Conservation (phyloP, 2,888 invertebrate genomes). For the Tipula vernalis region DNA sequence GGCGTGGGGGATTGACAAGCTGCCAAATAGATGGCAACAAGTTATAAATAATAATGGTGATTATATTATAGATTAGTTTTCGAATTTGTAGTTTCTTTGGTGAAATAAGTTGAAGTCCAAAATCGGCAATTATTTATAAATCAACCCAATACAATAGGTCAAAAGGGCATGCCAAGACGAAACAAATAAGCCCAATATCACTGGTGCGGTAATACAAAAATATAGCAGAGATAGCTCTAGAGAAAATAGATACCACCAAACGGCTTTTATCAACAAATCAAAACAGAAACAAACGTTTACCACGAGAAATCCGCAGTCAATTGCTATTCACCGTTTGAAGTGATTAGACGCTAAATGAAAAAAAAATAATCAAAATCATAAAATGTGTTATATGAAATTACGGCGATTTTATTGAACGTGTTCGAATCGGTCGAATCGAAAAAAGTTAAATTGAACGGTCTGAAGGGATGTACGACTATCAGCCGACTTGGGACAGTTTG, state of each 20-base stretch:
- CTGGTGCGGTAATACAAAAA: no score
- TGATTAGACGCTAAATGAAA: background rate
- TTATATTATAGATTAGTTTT: no score
- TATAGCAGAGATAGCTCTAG: background rate
- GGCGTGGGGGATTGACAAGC: no score
- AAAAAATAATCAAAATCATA: background rate
- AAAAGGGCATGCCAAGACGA: no score
- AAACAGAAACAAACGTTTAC: background rate
- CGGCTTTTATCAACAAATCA: background rate
- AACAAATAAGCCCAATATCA: no score
- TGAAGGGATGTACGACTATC: conserved; percentile 31
- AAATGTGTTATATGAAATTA: background rate
- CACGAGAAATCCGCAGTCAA: background rate
- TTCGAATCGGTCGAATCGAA: background rate
- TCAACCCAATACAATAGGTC: no score
- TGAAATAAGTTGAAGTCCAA: no score
- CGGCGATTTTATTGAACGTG: background rate
- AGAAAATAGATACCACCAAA: background rate
- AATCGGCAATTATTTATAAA: no score
- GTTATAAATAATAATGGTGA: no score
- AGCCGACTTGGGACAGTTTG: conserved; percentile 72
- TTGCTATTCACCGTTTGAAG: background rate
- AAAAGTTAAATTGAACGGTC: background rate
- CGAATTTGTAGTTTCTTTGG: no score
- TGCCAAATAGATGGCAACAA: no score